Evolutionary conservation across 2,888 invertebrate species (phyloP).

Genomic region (Deilephila porcellus): DNA sequence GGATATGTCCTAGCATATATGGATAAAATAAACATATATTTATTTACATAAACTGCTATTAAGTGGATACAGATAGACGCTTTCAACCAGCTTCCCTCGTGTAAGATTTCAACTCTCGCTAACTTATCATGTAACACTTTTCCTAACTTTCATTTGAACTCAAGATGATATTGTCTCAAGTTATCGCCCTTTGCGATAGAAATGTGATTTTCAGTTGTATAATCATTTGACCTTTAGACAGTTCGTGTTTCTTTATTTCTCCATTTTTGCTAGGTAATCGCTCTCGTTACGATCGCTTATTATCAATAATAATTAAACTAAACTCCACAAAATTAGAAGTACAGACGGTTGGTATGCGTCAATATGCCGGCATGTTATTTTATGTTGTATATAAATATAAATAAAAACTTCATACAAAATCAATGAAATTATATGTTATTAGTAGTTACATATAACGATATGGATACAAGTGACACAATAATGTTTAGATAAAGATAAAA

Average conservation of each 20-base stretch:
- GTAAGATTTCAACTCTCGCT: slow-evolving; percentile 61
- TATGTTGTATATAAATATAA: too few species aligned
- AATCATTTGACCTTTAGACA: not conserved
- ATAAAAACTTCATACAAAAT: too few species aligned
- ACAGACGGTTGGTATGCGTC: too few species aligned
- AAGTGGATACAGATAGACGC: not conserved
- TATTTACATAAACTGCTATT: too few species aligned
- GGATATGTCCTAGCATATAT: too few species aligned
- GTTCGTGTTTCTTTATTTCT: not conserved
- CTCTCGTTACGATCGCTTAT: not conserved
- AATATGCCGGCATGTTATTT: too few species aligned
- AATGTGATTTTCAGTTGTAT: not conserved
- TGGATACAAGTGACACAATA: too few species aligned
- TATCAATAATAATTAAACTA: not conserved
- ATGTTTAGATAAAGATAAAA: too few species aligned
- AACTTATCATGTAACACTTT: slow-evolving; percentile 49
- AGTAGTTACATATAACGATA: too few species aligned
- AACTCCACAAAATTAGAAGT: too few species aligned
- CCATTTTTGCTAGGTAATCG: not conserved
- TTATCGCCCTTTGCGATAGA: slow-evolving; percentile 23
- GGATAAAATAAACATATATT: too few species aligned
- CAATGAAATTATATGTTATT: too few species aligned
- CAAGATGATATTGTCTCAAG: slow-evolving; percentile 49
- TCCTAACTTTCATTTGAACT: slow-evolving; percentile 55
- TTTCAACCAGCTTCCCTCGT: slow-evolving; percentile 40